phyloP scores from a whole-genome alignment of 30 jellyfish, hydroid and myxozoan genomes.

The Phacellophora camtschatica region DNA sequence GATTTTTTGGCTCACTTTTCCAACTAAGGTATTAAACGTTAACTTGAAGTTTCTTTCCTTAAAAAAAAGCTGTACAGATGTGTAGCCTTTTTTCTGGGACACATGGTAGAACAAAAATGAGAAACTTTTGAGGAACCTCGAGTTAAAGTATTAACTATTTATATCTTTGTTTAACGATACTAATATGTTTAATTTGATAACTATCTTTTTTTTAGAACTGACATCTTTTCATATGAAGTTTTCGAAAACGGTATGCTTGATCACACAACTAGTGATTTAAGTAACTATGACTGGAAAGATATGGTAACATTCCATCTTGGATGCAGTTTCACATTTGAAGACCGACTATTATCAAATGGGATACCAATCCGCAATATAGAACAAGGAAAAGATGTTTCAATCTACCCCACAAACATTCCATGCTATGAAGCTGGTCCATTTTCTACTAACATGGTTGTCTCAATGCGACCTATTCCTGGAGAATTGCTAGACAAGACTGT shows the following conservation, averaged over 20 bases:
- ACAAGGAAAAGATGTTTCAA: slow-evolving; percentile 57
- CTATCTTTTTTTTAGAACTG: slow-evolving; percentile 57
- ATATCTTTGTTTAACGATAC: too few species aligned
- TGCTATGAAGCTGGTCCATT: slow-evolving; percentile 75
- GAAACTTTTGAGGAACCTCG: too few species aligned
- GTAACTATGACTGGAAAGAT: slow-evolving; percentile 40
- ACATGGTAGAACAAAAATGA: too few species aligned
- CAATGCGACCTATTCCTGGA: slow-evolving; percentile 80
- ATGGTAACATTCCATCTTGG: slow-evolving; percentile 93
- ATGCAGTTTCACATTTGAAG: slow-evolving; percentile 90
- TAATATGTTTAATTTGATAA: not conserved
- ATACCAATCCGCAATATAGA: slow-evolving; percentile 43
- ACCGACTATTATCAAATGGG: slow-evolving; percentile 64
- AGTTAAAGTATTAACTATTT: too few species aligned
- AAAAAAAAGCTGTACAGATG: too few species aligned
- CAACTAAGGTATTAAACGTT: too few species aligned
- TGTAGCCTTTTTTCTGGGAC: too few species aligned
- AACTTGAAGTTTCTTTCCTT: too few species aligned
- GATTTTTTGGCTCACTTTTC: too few species aligned
- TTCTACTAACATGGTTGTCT: slow-evolving; percentile 73
- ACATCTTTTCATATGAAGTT: slow-evolving; percentile 68
- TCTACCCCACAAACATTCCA: slow-evolving; percentile 68
- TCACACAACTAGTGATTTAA: not conserved
- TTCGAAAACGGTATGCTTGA: slow-evolving; percentile 42
- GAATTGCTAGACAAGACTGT: slow-evolving; percentile 51